phyloP scores from a whole-genome alignment of 2,113 vertebrate species.

The Corythornis cristatus region DNA sequence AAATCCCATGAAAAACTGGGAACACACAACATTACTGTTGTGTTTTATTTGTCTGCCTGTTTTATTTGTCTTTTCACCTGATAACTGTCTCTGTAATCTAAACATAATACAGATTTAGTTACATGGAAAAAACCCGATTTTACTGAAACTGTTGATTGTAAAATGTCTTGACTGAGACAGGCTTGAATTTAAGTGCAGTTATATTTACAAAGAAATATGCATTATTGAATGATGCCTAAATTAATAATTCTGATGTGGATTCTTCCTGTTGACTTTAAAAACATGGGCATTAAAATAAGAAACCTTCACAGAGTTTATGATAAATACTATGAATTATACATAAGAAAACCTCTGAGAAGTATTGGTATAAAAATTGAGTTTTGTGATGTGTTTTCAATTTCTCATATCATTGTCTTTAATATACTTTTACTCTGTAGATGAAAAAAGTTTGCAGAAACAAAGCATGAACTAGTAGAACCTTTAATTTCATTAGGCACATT shows the following conservation, averaged over 20 bases:
- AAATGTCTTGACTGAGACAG: not conserved
- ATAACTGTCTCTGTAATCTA: not conserved
- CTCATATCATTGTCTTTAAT: not conserved
- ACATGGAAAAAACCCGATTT: not conserved
- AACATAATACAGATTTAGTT: not conserved
- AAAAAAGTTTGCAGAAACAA: constrained; percentile 68
- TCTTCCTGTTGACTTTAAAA: not conserved
- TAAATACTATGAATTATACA: not conserved
- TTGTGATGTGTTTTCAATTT: not conserved
- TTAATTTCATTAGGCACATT: constrained; percentile 88
- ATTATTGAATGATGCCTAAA: not conserved
- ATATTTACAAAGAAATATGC: not conserved
- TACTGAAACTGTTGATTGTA: not conserved
- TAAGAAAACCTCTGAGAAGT: not conserved
- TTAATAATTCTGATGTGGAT: not conserved
- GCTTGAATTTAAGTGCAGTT: not conserved
- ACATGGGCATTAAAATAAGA: not conserved
- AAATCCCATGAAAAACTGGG: not conserved
- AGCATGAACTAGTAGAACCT: constrained; percentile 55
- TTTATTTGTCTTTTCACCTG: not conserved
- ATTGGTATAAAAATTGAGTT: not conserved
- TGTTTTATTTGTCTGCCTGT: no score
- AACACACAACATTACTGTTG: not conserved
- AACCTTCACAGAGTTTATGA: not conserved
- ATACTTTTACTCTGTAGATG: constrained; percentile 45